These are phyloP conservation scores for Misgurnus mizolepis DNA, from an alignment of 2,113 vertebrate species.

Conservation along the genomic window DNA sequence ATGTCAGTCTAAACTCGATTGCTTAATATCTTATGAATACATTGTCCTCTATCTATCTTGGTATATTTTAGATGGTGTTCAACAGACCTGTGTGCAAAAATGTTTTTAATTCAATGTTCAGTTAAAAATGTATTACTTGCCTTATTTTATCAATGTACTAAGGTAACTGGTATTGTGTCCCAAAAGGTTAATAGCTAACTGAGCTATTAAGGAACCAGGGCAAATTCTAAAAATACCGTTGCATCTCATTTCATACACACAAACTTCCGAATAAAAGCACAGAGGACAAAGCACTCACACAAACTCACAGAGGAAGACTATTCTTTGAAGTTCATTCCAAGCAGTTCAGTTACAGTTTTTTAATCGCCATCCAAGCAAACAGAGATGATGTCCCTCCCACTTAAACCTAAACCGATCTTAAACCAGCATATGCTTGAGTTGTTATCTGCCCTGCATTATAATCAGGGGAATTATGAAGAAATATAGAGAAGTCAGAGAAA, in stretches of 20 bases:
- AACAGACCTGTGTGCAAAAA: too few species aligned
- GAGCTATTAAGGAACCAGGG: not conserved
- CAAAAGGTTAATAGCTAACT: not conserved
- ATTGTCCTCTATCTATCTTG: conserved; percentile 16
- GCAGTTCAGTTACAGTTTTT: conserved; percentile 59
- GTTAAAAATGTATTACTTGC: too few species aligned
- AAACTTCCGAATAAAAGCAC: conserved; percentile 29
- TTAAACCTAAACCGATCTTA: conserved; percentile 39
- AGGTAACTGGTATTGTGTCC: not conserved
- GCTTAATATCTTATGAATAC: conserved; percentile 39
- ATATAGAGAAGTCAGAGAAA: not conserved
- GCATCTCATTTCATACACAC: conserved; percentile 22
- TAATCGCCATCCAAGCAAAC: conserved; percentile 55
- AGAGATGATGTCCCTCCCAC: conserved; percentile 33
- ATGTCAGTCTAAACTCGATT: conserved; percentile 35
- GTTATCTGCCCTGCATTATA: not conserved
- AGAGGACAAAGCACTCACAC: conserved; percentile 42
- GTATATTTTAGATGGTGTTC: not conserved
- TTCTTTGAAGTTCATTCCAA: conserved; percentile 53
- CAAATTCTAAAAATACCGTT: conserved; percentile 7
- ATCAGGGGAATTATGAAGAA: not conserved
- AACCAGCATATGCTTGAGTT: conserved; percentile 24
- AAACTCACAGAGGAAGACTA: conserved; percentile 28
- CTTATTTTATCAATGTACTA: too few species aligned
- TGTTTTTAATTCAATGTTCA: too few species aligned